Base-by-base conservation (phyloP, 2,888 invertebrate species). In the Galerucella pusilla region DNA sequence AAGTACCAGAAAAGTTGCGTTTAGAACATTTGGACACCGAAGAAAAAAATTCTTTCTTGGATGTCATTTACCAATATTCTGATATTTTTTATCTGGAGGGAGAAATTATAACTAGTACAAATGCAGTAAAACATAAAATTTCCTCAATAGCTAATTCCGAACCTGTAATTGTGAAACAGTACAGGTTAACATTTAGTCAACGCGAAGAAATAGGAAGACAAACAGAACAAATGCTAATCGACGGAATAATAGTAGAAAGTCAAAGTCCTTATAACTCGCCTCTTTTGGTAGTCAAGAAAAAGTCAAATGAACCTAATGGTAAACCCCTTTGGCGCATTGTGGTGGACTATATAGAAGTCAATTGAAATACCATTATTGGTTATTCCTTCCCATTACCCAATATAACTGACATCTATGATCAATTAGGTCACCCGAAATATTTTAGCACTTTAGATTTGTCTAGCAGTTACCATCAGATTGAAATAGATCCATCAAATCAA, bases 21-120 rank as follows among this genome's bases (percentile, higher is more conserved):
- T 20, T 20, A 20, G 20, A 52, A 52, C 52, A 52, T 52, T 52
- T 52, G 14, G n/a, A 52, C 5, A 52, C n/a, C 5, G 52, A 52
- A n/a, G 52, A 52, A 52, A 52, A 52, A 52, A 52, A 52, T 52
- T 52, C 14, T 52, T n/a, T 52, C 6, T 14, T 52, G 1, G 52
- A 52, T 52, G 52, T 52, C n/a, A 52, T 52, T 52, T 52, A 52
- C n/a, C 52, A 52, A 52, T 52, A n/a, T n/a, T 52, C 52, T n/a
- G 52, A 52, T 16, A 52, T 52, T n/a, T 52, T 52, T 52, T n/a
- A 52, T 52, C n/a, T 52, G 6, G n/a, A 52, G n/a, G 52, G 14
- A n/a, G n/a, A 52, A 52, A 52, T n/a, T 52, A 16, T n/a, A 52
- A 52, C 52, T 16, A 52, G 52, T 52, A 52, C 52, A 52, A n/a